Evolutionary conservation across 2,888 invertebrate genomes (phyloP).

Genomic region (Taphrorychus bicolor): DNA sequence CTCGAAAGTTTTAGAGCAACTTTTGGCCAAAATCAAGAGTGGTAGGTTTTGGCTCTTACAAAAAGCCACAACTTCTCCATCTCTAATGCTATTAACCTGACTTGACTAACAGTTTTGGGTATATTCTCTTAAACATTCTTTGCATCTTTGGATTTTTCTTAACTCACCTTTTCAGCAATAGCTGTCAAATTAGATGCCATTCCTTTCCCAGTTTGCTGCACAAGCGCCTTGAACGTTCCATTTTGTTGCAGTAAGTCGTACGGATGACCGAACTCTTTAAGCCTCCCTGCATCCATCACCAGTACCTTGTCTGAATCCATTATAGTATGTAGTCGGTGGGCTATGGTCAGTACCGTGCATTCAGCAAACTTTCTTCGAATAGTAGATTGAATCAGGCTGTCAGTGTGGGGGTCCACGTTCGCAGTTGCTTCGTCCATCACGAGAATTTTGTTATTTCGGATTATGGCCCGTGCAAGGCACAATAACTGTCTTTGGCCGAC

Average conservation of each 20-base stretch:
- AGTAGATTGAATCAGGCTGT: constrained; percentile 77
- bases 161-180: constrained; percentile 4
- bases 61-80: neutral
- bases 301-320: constrained; percentile 86
- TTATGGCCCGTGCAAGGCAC: constrained; percentile 71
- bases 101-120: neutral
- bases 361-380: constrained; percentile 75
- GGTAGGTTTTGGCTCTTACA: too few relatives aligned
- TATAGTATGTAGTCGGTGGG: constrained; percentile 83
- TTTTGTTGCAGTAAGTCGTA: constrained; percentile 66
- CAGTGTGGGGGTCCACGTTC: constrained; percentile 81
- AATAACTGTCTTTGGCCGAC: constrained; percentile 70
- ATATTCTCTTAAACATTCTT: neutral
- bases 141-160: neutral
- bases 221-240: constrained; percentile 59
- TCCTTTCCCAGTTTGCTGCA: constrained; percentile 70
- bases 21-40: too few relatives aligned
- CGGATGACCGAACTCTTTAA: constrained; percentile 81
- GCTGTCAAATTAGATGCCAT: constrained; percentile 43
- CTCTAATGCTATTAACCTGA: neutral
- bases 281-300: constrained; percentile 79
- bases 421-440: constrained; percentile 77
- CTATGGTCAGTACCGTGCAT: constrained; percentile 84
- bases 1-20: too few relatives aligned
- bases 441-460: constrained; percentile 58